Percentiles rank a stretch among this genome's conserved stretches.
These are phyloP conservation scores for Larimichthys crocea DNA, from an alignment of 2,113 vertebrate species.

Conservation along the genomic window DNA sequence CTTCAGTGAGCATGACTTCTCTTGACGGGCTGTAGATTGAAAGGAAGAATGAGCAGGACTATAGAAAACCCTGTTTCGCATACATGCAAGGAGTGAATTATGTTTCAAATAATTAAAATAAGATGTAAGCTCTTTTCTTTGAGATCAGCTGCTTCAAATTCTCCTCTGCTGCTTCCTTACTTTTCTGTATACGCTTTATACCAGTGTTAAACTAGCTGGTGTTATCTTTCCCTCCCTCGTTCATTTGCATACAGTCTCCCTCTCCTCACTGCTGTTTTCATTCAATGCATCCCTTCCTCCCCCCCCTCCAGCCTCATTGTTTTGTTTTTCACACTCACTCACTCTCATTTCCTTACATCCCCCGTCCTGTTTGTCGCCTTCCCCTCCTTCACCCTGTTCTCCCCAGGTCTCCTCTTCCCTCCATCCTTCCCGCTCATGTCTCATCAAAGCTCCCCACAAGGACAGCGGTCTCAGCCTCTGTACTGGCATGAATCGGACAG, in stretches of 20 bases:
- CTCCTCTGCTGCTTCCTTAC: background rate
- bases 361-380: slow-evolving; percentile 12
- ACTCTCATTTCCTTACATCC: background rate
- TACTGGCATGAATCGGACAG: slow-evolving; percentile 39
- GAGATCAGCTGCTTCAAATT: background rate
- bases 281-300: background rate
- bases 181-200: background rate
- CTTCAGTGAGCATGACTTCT: background rate
- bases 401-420: slow-evolving; percentile 66
- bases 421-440: slow-evolving; percentile 56
- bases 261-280: background rate
- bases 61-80: background rate
- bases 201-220: background rate
- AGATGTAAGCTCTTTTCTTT: background rate
- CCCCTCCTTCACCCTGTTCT: slow-evolving; percentile 47
- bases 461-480: slow-evolving; percentile 31
- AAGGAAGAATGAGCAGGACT: background rate
- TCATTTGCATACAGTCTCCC: slow-evolving; percentile 23
- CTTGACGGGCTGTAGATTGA: background rate
- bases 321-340: background rate
- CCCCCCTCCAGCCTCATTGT: background rate
- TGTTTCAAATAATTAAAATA: background rate
- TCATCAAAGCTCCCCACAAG: slow-evolving; percentile 50
- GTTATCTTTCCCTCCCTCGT: background rate
- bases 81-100: background rate